A percentile compares a stretch with the other conserved stretches of the same genome.
Evolutionary conservation across 1,140 invertebrate genomes (phyloP).

Genomic region (Euwallacea fornicatus): DNA sequence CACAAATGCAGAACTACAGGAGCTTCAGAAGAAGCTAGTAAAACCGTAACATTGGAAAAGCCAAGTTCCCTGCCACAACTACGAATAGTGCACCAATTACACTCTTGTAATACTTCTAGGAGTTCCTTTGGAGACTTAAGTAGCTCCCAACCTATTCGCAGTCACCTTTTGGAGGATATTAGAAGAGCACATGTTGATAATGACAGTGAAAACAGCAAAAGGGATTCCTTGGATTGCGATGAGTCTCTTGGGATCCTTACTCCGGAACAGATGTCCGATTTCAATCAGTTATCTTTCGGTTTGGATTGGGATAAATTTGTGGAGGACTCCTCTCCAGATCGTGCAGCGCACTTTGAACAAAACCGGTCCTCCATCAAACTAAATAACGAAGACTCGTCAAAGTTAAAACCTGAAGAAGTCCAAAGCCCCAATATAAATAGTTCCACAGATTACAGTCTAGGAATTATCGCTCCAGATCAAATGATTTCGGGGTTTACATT

Average conservation of each 20-base stretch:
- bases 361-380: constrained; percentile 44
- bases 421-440: constrained; percentile 45
- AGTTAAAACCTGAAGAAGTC: constrained; percentile 32
- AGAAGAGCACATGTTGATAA: constrained; percentile 9
- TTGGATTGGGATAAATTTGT: constrained; percentile 67
- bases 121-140: constrained; percentile 8
- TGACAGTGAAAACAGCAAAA: constrained; percentile 40
- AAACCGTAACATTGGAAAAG: constrained; percentile 18
- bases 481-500: constrained; percentile 41
- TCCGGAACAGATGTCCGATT: constrained; percentile 81
- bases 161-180: constrained; percentile 22
- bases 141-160: constrained; percentile 16
- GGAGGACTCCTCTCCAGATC: constrained; percentile 78
- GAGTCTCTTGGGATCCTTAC: constrained; percentile 83
- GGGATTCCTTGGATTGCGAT: constrained; percentile 54
- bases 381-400: constrained; percentile 31
- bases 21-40: too few relatives aligned
- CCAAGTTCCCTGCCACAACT: constrained; percentile 40
- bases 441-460: constrained; percentile 47
- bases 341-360: constrained; percentile 56
- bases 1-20: too few relatives aligned
- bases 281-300: constrained; percentile 46
- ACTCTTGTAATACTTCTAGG: background rate
- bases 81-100: constrained; percentile 1
- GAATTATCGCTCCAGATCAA: constrained; percentile 47